A percentile compares a stretch with the other conserved stretches of the same genome.
phyloP scores from a whole-genome alignment of 1,140 invertebrate genomes.

The Micrasema longulum region DNA sequence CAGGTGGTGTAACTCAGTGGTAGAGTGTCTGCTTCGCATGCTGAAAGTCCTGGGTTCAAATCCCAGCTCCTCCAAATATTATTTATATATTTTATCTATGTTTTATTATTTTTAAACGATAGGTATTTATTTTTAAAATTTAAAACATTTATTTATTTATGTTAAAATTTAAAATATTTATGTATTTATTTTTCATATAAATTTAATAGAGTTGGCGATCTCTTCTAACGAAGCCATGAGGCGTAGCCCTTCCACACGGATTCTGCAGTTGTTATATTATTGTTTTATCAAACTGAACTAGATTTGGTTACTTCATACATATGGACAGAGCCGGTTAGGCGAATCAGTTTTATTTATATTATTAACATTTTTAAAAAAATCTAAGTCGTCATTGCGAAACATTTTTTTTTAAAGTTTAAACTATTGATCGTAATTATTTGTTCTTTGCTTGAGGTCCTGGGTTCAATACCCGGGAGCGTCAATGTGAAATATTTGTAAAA shows the following conservation, averaged over 20 bases:
- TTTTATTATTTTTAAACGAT: slow-evolving; percentile 49
- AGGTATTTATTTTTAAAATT: background rate
- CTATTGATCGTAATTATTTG: no score
- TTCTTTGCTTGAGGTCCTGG: no score
- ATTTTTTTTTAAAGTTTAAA: no score
- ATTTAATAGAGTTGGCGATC: no score
- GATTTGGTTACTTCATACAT: slow-evolving; percentile 14
- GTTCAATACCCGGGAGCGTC: no score
- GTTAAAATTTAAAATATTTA: background rate
- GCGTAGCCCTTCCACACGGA: slow-evolving; percentile 23
- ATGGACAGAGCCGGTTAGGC: background rate
- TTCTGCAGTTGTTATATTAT: slow-evolving; percentile 20
- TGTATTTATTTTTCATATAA: no score
- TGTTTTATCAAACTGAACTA: slow-evolving; percentile 12
- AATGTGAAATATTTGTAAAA: no score
- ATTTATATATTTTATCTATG: no score
- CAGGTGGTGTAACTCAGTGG: slow-evolving; percentile 82
- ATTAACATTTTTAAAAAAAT: no score
- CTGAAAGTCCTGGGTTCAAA: slow-evolving; percentile 83
- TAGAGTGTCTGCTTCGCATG: slow-evolving; percentile 83
- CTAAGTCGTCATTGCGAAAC: no score
- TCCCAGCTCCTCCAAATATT: slow-evolving; percentile 74
- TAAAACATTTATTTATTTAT: background rate
- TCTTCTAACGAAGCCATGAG: slow-evolving; percentile 1
- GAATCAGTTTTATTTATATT: no score